Base-by-base conservation (phyloP, 92 coral and sea anemone species). In the Porites divaricata region DNA sequence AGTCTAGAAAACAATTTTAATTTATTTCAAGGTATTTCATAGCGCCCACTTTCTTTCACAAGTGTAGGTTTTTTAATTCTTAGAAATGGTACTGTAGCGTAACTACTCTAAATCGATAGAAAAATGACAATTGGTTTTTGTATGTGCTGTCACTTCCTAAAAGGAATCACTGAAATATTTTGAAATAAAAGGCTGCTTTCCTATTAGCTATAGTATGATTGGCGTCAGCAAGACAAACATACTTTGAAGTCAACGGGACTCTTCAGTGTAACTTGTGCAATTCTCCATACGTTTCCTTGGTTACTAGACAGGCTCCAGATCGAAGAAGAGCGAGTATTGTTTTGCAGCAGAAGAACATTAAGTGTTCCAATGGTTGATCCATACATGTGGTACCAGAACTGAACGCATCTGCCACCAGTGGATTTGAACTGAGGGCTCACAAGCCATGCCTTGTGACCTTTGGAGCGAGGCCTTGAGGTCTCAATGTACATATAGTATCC, bases 401-500 rank as follows among this genome's bases (percentile, higher is more conserved):
- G 99, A n/a, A 96, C 91, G 76, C 99, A 96, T 84, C 86, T 94
- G 50, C 99, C 98, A 50, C 68, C 88, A 28, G 99, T 94, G 25
- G 99, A 91, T 76, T 94, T 80, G 81, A 77, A 92, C 75, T 83
- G 88, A n/a, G 94, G 92, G 87, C 99, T 96, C 48, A 92, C 81
- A 48, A 96, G 83, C 99, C 99, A 96, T 7, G 99, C 96, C 78
- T 96, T 96, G 93, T 96, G 99, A 54, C 99, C 99, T 81, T 88
- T 94, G 6, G 89, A 77, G 57, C 99, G 92, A 10, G 99, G 99
- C 21, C 93, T 80, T 0, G 99, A 96, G 14, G 99, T 89, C 74
- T 96, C 99, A 63, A 96, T 92, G 87, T 96, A 96, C 98, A 96
- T 90, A 78, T 96, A 96, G 84, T 94, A 96, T 10, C 99, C 99